Evolutionary conservation across 2,113 vertebrate species (phyloP), one percentile per base, ranked within the genome.

Genomic region (Fregata magnificens): DNA sequence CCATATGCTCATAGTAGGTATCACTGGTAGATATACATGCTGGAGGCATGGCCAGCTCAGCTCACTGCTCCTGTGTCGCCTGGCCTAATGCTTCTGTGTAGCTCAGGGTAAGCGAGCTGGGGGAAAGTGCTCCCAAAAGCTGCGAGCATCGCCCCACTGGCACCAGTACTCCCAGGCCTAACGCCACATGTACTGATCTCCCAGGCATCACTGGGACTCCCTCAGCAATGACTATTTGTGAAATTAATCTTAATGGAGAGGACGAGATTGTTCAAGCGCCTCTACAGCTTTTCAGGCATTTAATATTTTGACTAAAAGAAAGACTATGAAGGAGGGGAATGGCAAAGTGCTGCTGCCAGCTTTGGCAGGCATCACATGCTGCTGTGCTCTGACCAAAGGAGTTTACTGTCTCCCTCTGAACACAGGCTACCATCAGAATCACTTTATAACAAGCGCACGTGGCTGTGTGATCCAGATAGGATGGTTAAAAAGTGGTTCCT

Each of bases 81-180:
- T 8, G 17, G 15, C 26, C 32, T 42, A 38, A 38, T 1, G 4
- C 16, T 55, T 59, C 50, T 38, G 50, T 55, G 70, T 21, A 8
- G 58, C 53, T 82, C 65, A 40, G 76, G 8, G 42, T 15, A 61
- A 61, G 5, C 0, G 2, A 61, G 32, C 15, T 45, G 32, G 40
- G 71, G 28, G 12, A 70, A 55, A 63, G 45, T 1, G 5, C 20
- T 40, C 45, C 79, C 52, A 59, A 65, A 91, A 88, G 32, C 32
- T 61, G 32, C 0, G 0, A 70, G n/a, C 47, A 32, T 28, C 8
- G 1, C 52, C 63, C 21, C 7, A 3, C 36, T 7, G 10, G 65
- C 36, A 56, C 32, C 50, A n/a, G n/a, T 62, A 62, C 34, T 76
- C 29, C 24, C 63, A 76, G 62, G 45, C 14, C 9, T 53, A 74